These are phyloP conservation scores for Paracentrotus lividus DNA, from an alignment of 53 echinoderm and acorn worm genomes.

Conservation along the genomic window DNA sequence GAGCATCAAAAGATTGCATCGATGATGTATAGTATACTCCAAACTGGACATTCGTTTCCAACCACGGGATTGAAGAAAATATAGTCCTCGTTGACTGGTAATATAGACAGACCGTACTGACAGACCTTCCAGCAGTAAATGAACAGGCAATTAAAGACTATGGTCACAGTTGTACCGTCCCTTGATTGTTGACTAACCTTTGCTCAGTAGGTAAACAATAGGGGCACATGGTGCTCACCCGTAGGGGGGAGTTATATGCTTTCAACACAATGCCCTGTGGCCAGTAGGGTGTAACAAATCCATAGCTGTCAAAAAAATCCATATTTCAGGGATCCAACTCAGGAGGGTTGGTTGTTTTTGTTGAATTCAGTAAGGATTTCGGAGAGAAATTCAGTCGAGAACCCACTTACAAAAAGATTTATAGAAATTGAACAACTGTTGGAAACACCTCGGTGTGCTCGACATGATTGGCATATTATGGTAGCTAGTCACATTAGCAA, in stretches of 20 bases:
- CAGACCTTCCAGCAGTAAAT: background rate
- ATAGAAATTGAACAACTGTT: background rate
- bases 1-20: background rate
- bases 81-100: background rate
- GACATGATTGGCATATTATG: background rate
- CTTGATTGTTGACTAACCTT: background rate
- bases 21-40: background rate
- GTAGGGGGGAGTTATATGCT: background rate
- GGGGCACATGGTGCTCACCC: background rate
- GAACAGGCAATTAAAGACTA: conserved; percentile 3
- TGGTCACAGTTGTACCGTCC: background rate
- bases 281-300: conserved; percentile 3
- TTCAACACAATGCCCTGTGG: conserved; percentile 1
- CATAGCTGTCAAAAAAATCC: conserved; percentile 24
- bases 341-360: conserved; percentile 18
- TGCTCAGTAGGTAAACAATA: conserved; percentile 22
- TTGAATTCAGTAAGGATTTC: background rate
- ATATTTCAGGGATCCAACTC: background rate
- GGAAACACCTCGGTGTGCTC: background rate
- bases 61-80: background rate
- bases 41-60: background rate
- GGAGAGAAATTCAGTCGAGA: background rate
- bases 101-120: background rate
- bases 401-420: background rate
- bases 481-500: background rate